Evolutionary conservation across 1,140 invertebrate species (phyloP).

Genomic region (Radopholus similis): DNA sequence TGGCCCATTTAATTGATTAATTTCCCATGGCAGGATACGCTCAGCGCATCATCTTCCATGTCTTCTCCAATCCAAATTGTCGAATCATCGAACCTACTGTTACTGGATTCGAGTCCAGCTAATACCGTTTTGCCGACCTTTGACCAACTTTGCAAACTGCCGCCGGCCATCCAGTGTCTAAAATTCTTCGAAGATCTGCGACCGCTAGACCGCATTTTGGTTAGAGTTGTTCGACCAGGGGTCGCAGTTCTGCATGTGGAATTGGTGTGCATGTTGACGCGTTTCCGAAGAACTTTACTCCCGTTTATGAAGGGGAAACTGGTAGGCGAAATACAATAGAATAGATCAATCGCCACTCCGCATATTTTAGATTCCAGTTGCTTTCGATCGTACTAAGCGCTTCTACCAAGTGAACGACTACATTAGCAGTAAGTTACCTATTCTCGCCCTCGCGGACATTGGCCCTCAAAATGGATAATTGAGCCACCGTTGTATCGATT

Average conservation of each 20-base stretch:
- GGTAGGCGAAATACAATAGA: neutral
- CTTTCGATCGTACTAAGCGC: slow-evolving; percentile 15
- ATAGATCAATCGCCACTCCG: neutral
- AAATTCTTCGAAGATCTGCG: slow-evolving; percentile 1
- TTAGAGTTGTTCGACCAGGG: slow-evolving; percentile 16
- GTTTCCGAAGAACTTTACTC: slow-evolving; percentile 16
- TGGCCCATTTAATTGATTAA: no score
- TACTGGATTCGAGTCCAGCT: neutral
- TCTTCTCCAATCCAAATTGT: no score
- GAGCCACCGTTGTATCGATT: slow-evolving; percentile 19
- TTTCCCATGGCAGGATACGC: no score
- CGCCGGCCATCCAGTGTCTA: neutral
- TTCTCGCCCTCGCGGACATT: slow-evolving; percentile 5
- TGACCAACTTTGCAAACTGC: neutral
- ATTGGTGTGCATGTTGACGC: slow-evolving; percentile 26
- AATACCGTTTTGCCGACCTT: neutral
- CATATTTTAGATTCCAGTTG: neutral
- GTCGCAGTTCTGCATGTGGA: slow-evolving; percentile 26
- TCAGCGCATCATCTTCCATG: no score
- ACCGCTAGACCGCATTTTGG: neutral
- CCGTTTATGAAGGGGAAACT: slow-evolving; percentile 20
- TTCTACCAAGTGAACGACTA: slow-evolving; percentile 20
- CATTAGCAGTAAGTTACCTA: slow-evolving; percentile 16
- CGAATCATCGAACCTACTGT: no score
- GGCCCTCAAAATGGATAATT: no score